Base-by-base conservation (phyloP, 2,888 invertebrate species). In the Fragum sueziense region DNA sequence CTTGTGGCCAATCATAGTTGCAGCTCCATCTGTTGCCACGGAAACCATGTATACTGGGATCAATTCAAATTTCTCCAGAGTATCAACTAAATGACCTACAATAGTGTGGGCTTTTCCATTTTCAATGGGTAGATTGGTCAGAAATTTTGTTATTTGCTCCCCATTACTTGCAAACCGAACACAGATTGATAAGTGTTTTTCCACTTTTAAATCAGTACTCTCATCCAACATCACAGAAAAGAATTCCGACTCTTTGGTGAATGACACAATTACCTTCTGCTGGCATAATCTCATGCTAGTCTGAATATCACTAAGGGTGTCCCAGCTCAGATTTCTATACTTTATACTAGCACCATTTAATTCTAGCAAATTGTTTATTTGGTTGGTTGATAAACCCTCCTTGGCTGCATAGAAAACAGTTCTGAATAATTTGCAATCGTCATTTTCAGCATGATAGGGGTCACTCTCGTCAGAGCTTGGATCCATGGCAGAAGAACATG, bases 261-360 rank as follows among this genome's bases (percentile, higher is more conserved):
- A 9, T 37, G 37, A 37, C 37, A 37, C 37, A 14, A 37, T 37
- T 37, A 9, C 37, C 37, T 37, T 37, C 37, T 37, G 37, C 37
- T 37, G 37, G 14, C 37, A 6, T 37, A 37, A 37, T 37, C 37
- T 37, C 6, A 37, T 37, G 37, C 6, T 9, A 37, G 37, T 37
- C 37, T 37, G 37, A 37, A 37, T 37, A 9, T 37, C 37, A 80
- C 7, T 69, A 17, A 80, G 27, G 27, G 76, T 74, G 47, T 80
- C 84, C 77, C 75, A 80, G 37, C 84, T 80, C 17, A 80, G n/a
- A 68, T 80, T 80, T 33, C 69, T 37, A 37, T 80, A 80, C 33
- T 69, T 73, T 1, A 73, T 72, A 14, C 62, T 25, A 25, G 47
- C 25, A 17, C 83, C 83, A 76, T 83, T 41, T 17, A 41, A n/a